These are phyloP conservation scores for Anisognathus igniventris DNA, from an alignment of 2,797 vertebrate genomes.

Conservation along the genomic window DNA sequence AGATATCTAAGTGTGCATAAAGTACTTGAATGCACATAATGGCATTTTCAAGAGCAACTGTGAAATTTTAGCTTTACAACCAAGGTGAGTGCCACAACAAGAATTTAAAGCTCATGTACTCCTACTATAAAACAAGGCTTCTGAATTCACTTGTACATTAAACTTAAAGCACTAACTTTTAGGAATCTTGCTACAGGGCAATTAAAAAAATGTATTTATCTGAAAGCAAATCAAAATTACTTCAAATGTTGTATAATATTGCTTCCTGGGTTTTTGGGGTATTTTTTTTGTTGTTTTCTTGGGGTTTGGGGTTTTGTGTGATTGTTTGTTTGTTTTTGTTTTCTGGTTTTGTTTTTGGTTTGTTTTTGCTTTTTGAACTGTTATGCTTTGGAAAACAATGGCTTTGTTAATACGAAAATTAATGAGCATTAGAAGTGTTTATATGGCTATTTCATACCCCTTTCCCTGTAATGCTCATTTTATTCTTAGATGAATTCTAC, in stretches of 20 bases:
- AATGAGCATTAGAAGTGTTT: background rate
- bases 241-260: background rate
- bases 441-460: background rate
- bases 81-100: background rate
- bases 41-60: background rate
- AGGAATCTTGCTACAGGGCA: background rate
- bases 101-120: background rate
- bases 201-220: background rate
- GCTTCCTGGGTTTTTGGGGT: background rate
- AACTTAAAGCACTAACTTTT: background rate
- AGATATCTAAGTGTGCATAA: background rate
- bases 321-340: background rate
- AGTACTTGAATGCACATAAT: background rate
- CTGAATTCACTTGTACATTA: background rate
- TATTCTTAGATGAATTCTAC: conserved; percentile 5
- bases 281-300: accelerated
- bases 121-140: background rate
- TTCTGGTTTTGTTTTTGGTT: background rate
- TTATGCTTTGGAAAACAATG: background rate
- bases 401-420: background rate
- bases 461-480: background rate
- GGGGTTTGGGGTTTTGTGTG: background rate
- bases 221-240: background rate
- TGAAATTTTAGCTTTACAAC: background rate
- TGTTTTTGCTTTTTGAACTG: background rate